Percentiles rank a stretch among this genome's conserved stretches.
These are phyloP conservation scores for Papilio glaucus DNA, from an alignment of 1,140 invertebrate genomes.

Conservation along the genomic window DNA sequence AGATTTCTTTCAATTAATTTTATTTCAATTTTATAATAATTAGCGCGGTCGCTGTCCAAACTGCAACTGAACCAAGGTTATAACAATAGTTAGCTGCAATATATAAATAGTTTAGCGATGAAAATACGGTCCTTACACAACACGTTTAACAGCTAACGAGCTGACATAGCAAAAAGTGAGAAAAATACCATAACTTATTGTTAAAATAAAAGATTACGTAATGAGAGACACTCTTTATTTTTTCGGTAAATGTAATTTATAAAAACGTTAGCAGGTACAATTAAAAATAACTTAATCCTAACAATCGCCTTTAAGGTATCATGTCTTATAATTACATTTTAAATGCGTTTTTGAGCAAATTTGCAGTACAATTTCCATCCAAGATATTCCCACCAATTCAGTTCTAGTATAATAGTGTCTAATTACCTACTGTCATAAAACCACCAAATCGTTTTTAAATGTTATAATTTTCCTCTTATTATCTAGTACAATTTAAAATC, in stretches of 20 bases:
- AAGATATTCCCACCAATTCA: constrained; percentile 24
- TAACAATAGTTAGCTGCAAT: background rate
- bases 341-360: constrained; percentile 42
- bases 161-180: background rate
- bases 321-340: constrained; percentile 39
- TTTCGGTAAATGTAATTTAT: background rate
- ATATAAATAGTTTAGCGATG: background rate
- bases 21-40: background rate
- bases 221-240: background rate
- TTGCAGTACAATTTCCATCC: constrained; percentile 21
- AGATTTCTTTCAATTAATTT: too few relatives aligned
- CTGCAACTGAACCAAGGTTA: background rate
- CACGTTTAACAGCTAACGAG: too few relatives aligned
- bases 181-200: background rate
- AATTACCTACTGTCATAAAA: constrained; percentile 2
- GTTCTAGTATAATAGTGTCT: background rate
- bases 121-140: background rate
- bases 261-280: constrained; percentile 25
- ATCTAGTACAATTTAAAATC: background rate
- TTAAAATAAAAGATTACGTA: constrained; percentile 5
- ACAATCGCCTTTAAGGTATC: constrained; percentile 29
- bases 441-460: background rate
- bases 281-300: constrained; percentile 36
- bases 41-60: background rate
- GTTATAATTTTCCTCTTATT: background rate